Base-by-base conservation (phyloP, 2,113 vertebrate species). In the Muntiacus reevesi region DNA sequence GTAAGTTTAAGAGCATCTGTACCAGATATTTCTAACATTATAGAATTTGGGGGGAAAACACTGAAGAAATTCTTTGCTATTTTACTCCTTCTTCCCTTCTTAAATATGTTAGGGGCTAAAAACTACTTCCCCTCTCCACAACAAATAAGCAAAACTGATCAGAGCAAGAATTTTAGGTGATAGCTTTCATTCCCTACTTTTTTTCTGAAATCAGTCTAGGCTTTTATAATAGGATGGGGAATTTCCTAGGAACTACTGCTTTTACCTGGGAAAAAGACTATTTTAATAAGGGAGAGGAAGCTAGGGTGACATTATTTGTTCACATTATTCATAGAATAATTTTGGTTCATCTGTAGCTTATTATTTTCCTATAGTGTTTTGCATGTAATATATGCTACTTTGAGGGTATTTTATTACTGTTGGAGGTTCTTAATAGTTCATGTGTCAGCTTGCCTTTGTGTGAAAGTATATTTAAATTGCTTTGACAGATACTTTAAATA, bases 391-490 rank as follows among this genome's bases (percentile, higher is more conserved):
- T 89, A 30, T 33, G 7, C 71, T 94, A n/a, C 85, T 94, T 89
- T 84, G 91, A 40, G 67, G 27, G 23, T 97, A 88, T 88, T 96
- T 64, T 95, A n/a, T 89, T 92, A 36, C 47, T 3, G 2, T 95
- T 52, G 13, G 1, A 89, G 91, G 2, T 27, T 33, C 74, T 89
- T 97, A 91, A 97, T 90, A 47, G 43, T 97, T 97, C 17, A 86
- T 89, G 25, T 91, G 85, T 86, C 87, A 95, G 16, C 50, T 95
- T 87, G 54, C n/a, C 43, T 87, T 97, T 94, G 92, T 96, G 87
- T 88, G 76, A 95, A 97, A 96, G 67, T 76, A 89, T 87, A 45
- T 92, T 96, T 97, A 97, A 98, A 36, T 95, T 67, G 16, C 47
- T 81, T 87, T 96, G 85, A 84, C 87, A 95, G 76, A 87, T 82